Evolutionary conservation across 2,113 vertebrate genomes (phyloP).

Genomic region (Cervus canadensis): DNA sequence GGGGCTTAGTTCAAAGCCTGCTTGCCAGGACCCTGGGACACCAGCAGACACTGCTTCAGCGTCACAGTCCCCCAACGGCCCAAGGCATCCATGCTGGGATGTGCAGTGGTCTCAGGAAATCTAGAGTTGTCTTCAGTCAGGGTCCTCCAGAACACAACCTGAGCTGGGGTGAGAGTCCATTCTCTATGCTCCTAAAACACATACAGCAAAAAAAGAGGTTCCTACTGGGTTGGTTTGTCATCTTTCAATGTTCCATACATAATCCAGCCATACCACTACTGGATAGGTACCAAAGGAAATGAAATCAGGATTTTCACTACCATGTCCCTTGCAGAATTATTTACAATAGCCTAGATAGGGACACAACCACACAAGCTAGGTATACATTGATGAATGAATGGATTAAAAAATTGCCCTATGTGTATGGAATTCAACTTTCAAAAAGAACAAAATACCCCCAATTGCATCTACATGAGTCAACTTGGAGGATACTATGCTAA

Average conservation of each 20-base stretch:
- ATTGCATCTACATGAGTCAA: not conserved
- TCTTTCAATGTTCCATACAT: not conserved
- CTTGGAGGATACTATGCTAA: not conserved
- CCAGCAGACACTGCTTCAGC: not conserved
- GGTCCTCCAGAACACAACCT: not conserved
- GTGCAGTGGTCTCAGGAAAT: not conserved
- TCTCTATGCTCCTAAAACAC: not conserved
- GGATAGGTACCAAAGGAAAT: not conserved
- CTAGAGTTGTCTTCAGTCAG: rapidly evolving
- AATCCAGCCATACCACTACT: not conserved
- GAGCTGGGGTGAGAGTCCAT: not conserved
- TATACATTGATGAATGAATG: not conserved
- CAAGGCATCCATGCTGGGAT: rapidly evolving
- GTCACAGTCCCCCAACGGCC: too few relatives aligned
- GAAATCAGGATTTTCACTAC: not conserved
- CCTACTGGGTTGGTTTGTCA: not conserved
- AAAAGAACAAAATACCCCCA: not conserved
- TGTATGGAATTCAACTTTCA: not conserved
- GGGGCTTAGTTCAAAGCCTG: not conserved
- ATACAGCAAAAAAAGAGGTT: not conserved
- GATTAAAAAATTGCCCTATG: not conserved
- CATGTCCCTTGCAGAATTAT: not conserved
- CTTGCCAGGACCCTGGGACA: not conserved
- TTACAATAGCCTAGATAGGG: not conserved
- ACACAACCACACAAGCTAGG: not conserved